Evolutionary conservation across 1,140 invertebrate genomes (phyloP).

Genomic region (Propsilocerus akamusi): DNA sequence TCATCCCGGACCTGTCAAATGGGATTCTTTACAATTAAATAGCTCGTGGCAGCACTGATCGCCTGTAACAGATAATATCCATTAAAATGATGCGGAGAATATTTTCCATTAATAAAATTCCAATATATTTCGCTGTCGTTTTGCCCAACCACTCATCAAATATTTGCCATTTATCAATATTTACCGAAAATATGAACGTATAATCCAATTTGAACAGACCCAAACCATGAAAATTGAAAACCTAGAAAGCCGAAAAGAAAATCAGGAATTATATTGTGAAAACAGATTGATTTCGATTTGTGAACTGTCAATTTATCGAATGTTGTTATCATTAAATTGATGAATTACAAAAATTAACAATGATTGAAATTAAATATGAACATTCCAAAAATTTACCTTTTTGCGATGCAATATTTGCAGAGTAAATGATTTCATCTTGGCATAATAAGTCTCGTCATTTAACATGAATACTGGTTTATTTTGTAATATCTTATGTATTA

Average conservation of each 20-base stretch:
- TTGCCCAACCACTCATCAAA: not conserved
- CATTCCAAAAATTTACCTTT: conserved; percentile 9
- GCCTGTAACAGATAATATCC: conserved; percentile 15
- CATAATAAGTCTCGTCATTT: conserved; percentile 21
- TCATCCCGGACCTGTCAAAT: not conserved
- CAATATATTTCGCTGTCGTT: not conserved
- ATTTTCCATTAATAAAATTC: not conserved
- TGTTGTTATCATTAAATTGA: too few species aligned
- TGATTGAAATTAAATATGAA: too few species aligned
- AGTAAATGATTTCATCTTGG: conserved; percentile 24
- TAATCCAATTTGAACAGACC: conserved; percentile 21
- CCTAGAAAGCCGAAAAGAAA: too few species aligned
- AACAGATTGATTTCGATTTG: not conserved
- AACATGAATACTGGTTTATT: conserved; percentile 23
- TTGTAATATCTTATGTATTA: conserved; percentile 24
- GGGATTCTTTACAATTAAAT: conserved; percentile 16
- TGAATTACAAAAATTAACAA: too few species aligned
- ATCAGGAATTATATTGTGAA: not conserved
- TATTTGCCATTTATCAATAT: not conserved
- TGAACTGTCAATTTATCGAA: not conserved
- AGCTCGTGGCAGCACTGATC: conserved; percentile 22
- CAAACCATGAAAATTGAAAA: conserved; percentile 22
- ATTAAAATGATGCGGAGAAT: not conserved
- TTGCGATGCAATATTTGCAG: conserved; percentile 23
- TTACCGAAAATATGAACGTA: conserved; percentile 23